These are phyloP conservation scores for Bombus pyrosoma DNA, from an alignment of 1,140 invertebrate genomes.

Conservation along the genomic window DNA sequence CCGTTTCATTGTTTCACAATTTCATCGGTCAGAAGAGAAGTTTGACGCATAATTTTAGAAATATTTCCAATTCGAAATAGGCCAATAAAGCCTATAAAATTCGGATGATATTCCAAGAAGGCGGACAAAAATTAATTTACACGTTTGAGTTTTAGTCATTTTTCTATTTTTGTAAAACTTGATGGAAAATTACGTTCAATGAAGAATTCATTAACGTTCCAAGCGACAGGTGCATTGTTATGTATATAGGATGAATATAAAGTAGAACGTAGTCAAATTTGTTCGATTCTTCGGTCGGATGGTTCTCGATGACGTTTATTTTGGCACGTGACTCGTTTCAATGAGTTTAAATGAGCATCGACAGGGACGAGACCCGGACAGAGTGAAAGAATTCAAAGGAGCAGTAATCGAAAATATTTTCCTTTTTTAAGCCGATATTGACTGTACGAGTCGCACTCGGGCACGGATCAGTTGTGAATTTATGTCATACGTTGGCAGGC, in stretches of 20 bases:
- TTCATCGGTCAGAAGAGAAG: no score
- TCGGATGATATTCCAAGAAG: no score
- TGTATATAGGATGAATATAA: neutral
- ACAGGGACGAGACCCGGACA: no score
- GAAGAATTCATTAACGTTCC: neutral
- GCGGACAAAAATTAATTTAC: no score
- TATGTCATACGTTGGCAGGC: slow-evolving; percentile 2
- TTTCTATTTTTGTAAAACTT: neutral
- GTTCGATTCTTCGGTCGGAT: neutral
- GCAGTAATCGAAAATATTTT: slow-evolving; percentile 34
- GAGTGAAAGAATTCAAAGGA: neutral
- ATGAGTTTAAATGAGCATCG: neutral
- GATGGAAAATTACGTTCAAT: neutral
- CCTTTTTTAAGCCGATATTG: slow-evolving; percentile 14
- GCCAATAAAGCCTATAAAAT: no score
- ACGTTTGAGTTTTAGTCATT: no score
- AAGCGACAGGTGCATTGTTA: neutral
- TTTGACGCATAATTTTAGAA: no score
- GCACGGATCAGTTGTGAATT: slow-evolving; percentile 22
- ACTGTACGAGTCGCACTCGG: neutral
- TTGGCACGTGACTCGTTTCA: neutral
- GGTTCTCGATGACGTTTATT: neutral
- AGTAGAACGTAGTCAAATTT: neutral
- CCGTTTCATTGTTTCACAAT: no score
- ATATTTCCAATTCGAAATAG: no score